A percentile compares a stretch with the other conserved stretches of the same genome.
These are phyloP conservation scores for Drosophila quinaria DNA, from an alignment of 2,888 invertebrate genomes.

Conservation along the genomic window DNA sequence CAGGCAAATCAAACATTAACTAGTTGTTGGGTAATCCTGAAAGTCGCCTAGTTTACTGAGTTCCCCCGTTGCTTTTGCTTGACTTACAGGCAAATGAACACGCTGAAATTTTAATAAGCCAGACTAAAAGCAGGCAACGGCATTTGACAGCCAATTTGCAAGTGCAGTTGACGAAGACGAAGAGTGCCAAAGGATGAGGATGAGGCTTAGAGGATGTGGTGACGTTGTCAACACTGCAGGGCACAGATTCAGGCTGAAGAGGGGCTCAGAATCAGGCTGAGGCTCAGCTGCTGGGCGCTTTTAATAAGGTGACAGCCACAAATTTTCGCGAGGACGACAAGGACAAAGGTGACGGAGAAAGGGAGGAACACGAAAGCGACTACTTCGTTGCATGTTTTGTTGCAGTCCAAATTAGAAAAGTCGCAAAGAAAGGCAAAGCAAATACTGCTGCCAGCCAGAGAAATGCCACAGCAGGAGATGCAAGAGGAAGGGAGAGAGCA, in stretches of 20 bases:
- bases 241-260: conserved; percentile 16
- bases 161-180: conserved; percentile 68
- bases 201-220: conserved; percentile 49
- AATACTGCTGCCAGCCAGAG: conserved; percentile 45
- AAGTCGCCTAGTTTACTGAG: conserved; percentile 44
- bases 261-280: neutral
- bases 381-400: conserved; percentile 77
- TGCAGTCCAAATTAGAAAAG: conserved; percentile 79
- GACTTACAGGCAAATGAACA: conserved; percentile 76
- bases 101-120: conserved; percentile 80
- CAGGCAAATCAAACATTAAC: conserved; percentile 75
- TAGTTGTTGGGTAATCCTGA: conserved; percentile 71
- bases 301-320: conserved; percentile 81
- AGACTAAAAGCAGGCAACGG: conserved; percentile 79
- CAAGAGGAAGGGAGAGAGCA: neutral
- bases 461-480: conserved; percentile 32
- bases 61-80: conserved; percentile 12
- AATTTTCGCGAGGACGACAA: conserved; percentile 66
- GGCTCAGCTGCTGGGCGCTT: conserved; percentile 72
- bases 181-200: conserved; percentile 44
- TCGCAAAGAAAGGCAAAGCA: conserved; percentile 77
- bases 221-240: conserved; percentile 47
- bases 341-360: conserved; percentile 13
- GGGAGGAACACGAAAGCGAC: conserved; percentile 28
- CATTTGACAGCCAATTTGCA: conserved; percentile 80